Conservation (phyloP, 2,888 invertebrate genomes). For the Acronicta psi region DNA sequence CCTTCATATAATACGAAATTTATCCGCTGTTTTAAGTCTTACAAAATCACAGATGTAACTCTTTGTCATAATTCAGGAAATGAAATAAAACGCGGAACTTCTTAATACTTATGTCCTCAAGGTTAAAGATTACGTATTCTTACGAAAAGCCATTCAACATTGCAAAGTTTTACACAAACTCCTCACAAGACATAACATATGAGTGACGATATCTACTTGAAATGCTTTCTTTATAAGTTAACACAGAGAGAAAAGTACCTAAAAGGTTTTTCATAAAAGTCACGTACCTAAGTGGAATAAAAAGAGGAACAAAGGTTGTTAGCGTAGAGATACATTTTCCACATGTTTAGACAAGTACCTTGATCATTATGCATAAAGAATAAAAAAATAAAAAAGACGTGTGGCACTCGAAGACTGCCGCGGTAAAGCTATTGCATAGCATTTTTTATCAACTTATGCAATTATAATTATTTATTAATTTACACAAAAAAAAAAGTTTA, state of each 20-base stretch:
- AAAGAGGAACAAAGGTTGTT: not conserved
- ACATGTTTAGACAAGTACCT: not conserved
- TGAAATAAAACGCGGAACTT: not conserved
- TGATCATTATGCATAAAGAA: no score
- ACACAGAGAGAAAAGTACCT: constrained; percentile 15
- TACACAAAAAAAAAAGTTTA: no score
- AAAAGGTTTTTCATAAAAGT: not conserved
- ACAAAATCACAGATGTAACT: no score
- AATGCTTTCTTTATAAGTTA: constrained; percentile 13
- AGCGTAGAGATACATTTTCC: not conserved
- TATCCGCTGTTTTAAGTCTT: no score
- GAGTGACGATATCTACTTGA: constrained; percentile 19
- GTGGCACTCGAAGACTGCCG: no score
- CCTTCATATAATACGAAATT: no score
- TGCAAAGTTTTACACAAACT: constrained; percentile 4
- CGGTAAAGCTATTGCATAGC: no score
- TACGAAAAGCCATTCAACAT: not conserved
- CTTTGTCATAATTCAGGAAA: not conserved
- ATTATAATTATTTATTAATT: no score
- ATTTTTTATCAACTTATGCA: no score
- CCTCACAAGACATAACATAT: constrained; percentile 7
- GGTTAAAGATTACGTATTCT: not conserved
- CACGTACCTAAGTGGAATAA: not conserved
- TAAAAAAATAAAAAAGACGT: no score
- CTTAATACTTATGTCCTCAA: not conserved